Evolutionary conservation across 2,797 vertebrate species (phyloP).

Genomic region (Pipistrellus kuhlii): DNA sequence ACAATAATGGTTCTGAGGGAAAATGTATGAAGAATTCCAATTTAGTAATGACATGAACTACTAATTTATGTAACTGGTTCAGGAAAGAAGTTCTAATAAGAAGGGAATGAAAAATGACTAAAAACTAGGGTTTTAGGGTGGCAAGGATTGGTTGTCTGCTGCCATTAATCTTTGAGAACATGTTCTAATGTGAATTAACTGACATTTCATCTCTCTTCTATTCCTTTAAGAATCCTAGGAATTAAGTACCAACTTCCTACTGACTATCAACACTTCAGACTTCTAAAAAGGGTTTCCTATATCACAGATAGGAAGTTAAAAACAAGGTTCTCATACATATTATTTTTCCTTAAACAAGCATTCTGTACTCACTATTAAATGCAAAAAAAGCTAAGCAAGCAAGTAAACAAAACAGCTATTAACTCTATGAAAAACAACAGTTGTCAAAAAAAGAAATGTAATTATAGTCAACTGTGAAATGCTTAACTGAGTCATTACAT

Average conservation of each 20-base stretch:
- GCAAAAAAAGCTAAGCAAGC: constrained; percentile 52
- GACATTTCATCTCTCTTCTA: not conserved
- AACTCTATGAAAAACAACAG: constrained; percentile 52
- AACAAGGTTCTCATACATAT: not conserved
- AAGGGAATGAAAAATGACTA: constrained; percentile 22
- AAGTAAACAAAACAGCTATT: constrained; percentile 49
- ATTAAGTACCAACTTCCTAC: constrained; percentile 24
- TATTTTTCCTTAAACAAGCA: constrained; percentile 45
- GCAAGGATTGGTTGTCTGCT: not conserved
- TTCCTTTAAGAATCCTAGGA: constrained; percentile 36
- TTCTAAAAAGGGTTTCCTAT: constrained; percentile 27
- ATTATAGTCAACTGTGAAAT: constrained; percentile 59
- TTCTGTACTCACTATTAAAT: constrained; percentile 26
- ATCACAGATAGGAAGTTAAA: not conserved
- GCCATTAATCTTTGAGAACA: constrained; percentile 4
- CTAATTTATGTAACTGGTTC: not conserved
- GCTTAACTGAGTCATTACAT: constrained; percentile 27
- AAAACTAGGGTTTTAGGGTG: not conserved
- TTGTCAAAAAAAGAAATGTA: constrained; percentile 58
- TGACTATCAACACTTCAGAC: not conserved
- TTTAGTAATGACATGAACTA: constrained; percentile 7
- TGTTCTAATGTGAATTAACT: not conserved
- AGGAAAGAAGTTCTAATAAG: constrained; percentile 1
- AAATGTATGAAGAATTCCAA: constrained; percentile 29
- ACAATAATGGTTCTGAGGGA: constrained; percentile 37